Evolutionary conservation across 2,888 invertebrate species (phyloP), one percentile per base, ranked within the genome.

Genomic region (Dolichopus griseipennis): DNA sequence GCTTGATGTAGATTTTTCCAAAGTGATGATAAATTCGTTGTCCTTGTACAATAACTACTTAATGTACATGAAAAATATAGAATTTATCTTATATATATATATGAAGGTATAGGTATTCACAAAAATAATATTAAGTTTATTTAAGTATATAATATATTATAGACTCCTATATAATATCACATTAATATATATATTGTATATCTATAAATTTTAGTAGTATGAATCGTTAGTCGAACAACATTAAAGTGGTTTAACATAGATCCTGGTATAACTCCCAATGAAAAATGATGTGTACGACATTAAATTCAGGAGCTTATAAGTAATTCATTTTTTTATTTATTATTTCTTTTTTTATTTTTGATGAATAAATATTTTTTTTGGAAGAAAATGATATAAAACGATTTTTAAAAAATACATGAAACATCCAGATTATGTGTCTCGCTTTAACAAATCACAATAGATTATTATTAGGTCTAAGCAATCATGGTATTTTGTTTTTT

Each of bases 11-110:
- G 52, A 52, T 52, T 52, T 52, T 52, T 37, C 15, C 18, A 52
- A 52, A 52, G 52, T 52, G 52, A 52, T 52, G 52, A 52, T 52
- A 52, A 52, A 52, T 52, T 52, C n/a, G 52, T 52, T 18, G 52
- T 52, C 52, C 52, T 52, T 52, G 52, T 41, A 52, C 52, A 52
- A 18, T 1, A 18, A 52, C n/a, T 52, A 52, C 18, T 52, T 52
- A 12, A 52, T 52, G 15, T 52, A 52, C 6, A 52, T 52, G 18
- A 18, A 52, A 52, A 12, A 52, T n/a, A 18, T 52, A n/a, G n/a
- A n/a, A n/a, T n/a, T n/a, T n/a, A n/a, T n/a, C n/a, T 18, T 52
- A 18, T 18, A n/a, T 52, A 52, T 52, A 52, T 3, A 15, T 52
- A n/a, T 18, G n/a, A n/a, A 52, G 52, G 18, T 52, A 52, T 52